Evolutionary conservation across 92 coral and sea anemone genomes (phyloP).

Genomic region (Virgularia gustaviana): DNA sequence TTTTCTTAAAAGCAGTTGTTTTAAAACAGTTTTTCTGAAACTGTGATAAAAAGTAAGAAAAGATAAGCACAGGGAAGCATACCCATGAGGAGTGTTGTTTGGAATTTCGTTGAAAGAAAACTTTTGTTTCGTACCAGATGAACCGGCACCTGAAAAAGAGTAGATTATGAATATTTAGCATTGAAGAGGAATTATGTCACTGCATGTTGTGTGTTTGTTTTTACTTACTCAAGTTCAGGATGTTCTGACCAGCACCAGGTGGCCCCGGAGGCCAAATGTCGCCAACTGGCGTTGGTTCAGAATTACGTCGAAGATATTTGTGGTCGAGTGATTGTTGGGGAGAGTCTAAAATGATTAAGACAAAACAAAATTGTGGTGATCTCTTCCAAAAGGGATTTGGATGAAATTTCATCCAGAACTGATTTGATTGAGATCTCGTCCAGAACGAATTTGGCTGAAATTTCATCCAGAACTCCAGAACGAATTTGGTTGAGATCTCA

Average conservation of each 20-base stretch:
- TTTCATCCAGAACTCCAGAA: too few species aligned
- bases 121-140: neutral
- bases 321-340: constrained; percentile 4
- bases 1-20: too few species aligned
- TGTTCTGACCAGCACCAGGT: neutral
- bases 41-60: too few species aligned
- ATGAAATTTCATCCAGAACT: too few species aligned
- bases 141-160: neutral
- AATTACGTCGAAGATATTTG: neutral
- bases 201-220: neutral
- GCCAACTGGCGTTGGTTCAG: constrained; percentile 21
- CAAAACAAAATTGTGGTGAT: too few species aligned
- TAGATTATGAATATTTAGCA: neutral
- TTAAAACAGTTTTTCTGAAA: too few species aligned
- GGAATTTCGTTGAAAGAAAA: neutral
- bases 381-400: too few species aligned
- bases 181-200: neutral
- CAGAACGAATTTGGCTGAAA: too few species aligned
- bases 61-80: too few species aligned
- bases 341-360: constrained; percentile 19
- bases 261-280: constrained; percentile 1
- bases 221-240: neutral
- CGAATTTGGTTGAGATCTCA: too few species aligned
- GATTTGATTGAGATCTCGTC: too few species aligned
- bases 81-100: too few species aligned